A percentile compares a stretch with the other conserved stretches of the same genome.
Conservation (phyloP, 1,140 invertebrate species). For the Caenorhabditis inopinata region DNA sequence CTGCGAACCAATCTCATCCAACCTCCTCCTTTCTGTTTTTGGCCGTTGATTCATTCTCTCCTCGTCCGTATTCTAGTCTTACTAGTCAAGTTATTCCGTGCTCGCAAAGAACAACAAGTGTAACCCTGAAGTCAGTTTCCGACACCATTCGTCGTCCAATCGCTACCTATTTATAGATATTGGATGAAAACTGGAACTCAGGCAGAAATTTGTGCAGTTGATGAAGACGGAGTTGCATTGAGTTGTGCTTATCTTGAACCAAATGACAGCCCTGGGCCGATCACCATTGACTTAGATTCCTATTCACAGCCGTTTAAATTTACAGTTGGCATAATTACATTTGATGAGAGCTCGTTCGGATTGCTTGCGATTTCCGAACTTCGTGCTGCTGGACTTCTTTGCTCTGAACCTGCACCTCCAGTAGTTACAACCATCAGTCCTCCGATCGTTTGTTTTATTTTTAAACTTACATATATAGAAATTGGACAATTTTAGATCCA, state of each 20-base stretch:
- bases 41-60: conserved; percentile 45
- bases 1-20: neutral
- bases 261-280: conserved; percentile 44
- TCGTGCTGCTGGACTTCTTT: conserved; percentile 36
- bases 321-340: conserved; percentile 49
- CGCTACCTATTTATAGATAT: conserved; percentile 33
- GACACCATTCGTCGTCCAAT: neutral
- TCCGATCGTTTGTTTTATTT: neutral
- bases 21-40: conserved; percentile 43
- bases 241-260: conserved; percentile 50
- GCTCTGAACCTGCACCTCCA: conserved; percentile 42
- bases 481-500: conserved; percentile 32
- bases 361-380: conserved; percentile 44
- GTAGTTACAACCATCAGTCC: conserved; percentile 44
- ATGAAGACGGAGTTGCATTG: conserved; percentile 43
- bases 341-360: conserved; percentile 40
- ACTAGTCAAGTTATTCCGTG: conserved; percentile 45
- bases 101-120: conserved; percentile 42
- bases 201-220: conserved; percentile 47
- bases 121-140: conserved; percentile 39
- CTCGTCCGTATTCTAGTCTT: conserved; percentile 41
- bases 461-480: neutral
- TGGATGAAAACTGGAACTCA: conserved; percentile 52
- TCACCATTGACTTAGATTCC: conserved; percentile 48
- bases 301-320: conserved; percentile 49